These are phyloP conservation scores for Drosophila formosana DNA, from an alignment of 2,888 invertebrate species.

Conservation along the genomic window DNA sequence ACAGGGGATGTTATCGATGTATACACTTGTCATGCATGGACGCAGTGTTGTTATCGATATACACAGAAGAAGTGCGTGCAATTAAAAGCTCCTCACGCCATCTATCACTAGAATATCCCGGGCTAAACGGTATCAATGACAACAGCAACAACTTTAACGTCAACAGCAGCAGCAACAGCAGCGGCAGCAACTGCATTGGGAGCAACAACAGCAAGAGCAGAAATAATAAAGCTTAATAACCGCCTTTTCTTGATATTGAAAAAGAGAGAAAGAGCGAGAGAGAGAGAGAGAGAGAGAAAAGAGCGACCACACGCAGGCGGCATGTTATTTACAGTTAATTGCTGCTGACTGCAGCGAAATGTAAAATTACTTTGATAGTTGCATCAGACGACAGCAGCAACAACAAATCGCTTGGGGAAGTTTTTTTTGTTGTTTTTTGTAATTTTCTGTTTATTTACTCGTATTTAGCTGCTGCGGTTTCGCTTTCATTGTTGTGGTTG, in stretches of 20 bases:
- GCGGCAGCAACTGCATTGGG: slow-evolving; percentile 19
- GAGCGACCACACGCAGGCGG: slow-evolving; percentile 68
- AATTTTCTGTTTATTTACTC: slow-evolving; percentile 53
- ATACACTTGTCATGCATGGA: slow-evolving; percentile 7
- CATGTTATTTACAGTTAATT: slow-evolving; percentile 78
- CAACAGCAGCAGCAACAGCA: slow-evolving; percentile 23
- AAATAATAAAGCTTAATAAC: slow-evolving; percentile 53
- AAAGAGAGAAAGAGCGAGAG: neutral
- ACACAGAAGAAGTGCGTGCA: slow-evolving; percentile 47
- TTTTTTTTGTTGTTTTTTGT: slow-evolving; percentile 44
- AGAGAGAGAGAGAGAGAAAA: slow-evolving; percentile 3
- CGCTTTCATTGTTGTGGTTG: slow-evolving; percentile 73
- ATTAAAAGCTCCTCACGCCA: slow-evolving; percentile 54
- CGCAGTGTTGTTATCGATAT: slow-evolving; percentile 47
- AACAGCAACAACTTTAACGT: slow-evolving; percentile 34
- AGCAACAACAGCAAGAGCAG: slow-evolving; percentile 30
- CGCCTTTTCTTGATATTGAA: slow-evolving; percentile 49
- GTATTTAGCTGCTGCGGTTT: slow-evolving; percentile 63
- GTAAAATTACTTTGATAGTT: slow-evolving; percentile 73
- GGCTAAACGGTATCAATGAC: slow-evolving; percentile 55
- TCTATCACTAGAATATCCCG: slow-evolving; percentile 65
- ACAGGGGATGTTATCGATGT: slow-evolving; percentile 27
- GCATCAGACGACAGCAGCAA: slow-evolving; percentile 52
- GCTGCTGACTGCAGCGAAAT: slow-evolving; percentile 71
- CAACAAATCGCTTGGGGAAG: slow-evolving; percentile 38